Evolutionary conservation across 2,888 invertebrate genomes (phyloP).

Genomic region (Plebejus argus): DNA sequence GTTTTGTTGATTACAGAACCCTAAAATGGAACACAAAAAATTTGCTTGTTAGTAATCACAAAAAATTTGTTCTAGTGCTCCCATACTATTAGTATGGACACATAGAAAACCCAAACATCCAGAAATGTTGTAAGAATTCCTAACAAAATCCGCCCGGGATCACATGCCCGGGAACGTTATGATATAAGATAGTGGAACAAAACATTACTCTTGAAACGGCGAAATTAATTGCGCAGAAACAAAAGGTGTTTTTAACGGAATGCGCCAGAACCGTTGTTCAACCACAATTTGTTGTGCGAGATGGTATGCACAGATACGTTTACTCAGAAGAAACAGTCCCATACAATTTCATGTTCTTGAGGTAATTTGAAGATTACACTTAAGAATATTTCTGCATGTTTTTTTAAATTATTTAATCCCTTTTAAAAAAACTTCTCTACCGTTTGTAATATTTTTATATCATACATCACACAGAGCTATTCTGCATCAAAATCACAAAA

Average conservation of each 20-base stretch:
- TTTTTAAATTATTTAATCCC: not conserved
- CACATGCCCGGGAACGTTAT: constrained; percentile 36
- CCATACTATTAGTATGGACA: not conserved
- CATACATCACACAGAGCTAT: too few relatives aligned
- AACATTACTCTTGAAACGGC: constrained; percentile 43
- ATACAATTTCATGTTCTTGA: not conserved
- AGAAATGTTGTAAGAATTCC: constrained; percentile 7
- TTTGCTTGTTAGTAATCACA: too few relatives aligned
- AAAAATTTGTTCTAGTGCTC: too few relatives aligned
- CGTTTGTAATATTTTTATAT: too few relatives aligned
- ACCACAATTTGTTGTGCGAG: not conserved
- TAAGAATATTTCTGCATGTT: not conserved
- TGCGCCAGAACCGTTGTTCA: constrained; percentile 27
- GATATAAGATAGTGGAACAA: constrained; percentile 45
- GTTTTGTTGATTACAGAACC: too few relatives aligned
- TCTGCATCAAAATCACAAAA: too few relatives aligned
- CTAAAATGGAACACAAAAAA: too few relatives aligned
- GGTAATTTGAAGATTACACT: not conserved
- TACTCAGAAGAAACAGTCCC: not conserved
- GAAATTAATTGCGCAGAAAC: constrained; percentile 45
- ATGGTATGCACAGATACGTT: constrained; percentile 13
- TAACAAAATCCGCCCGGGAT: constrained; percentile 2
- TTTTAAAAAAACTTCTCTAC: too few relatives aligned
- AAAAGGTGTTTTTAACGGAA: constrained; percentile 36
- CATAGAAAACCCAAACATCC: not conserved